phyloP scores from a whole-genome alignment of 1,140 invertebrate species.

The Plodia interpunctella region DNA sequence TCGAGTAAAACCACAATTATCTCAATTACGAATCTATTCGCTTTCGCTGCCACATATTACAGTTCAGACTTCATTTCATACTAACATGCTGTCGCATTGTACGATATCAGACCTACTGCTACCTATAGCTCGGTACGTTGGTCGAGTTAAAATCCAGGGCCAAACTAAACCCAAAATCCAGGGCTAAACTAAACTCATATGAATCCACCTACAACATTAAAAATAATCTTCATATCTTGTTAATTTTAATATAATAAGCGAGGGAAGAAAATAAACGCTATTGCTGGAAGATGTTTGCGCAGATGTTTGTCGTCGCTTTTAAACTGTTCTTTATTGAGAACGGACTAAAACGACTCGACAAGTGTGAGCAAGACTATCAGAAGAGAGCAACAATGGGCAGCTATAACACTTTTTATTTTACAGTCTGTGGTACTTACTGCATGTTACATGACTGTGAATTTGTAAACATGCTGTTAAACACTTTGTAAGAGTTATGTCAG shows the following conservation, averaged over 20 bases:
- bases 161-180: too few species aligned
- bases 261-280: too few species aligned
- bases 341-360: neutral
- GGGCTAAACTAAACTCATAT: too few species aligned
- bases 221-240: too few species aligned
- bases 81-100: neutral
- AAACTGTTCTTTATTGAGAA: too few species aligned
- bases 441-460: constrained; percentile 1
- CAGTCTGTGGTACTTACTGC: neutral
- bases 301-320: too few species aligned
- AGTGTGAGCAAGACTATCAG: neutral
- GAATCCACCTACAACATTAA: too few species aligned
- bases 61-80: neutral
- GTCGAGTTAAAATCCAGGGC: too few species aligned
- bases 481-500: neutral
- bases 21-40: constrained; percentile 11
- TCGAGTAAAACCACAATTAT: constrained; percentile 11
- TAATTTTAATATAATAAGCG: too few species aligned
- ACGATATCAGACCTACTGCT: neutral
- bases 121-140: too few species aligned
- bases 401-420: neutral
- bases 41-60: neutral
- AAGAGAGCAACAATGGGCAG: neutral
- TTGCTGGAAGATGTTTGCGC: too few species aligned
- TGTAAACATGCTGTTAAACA: neutral